Conservation (phyloP, 2,797 vertebrate species). For the Enteromius thamalakanensis region DNA sequence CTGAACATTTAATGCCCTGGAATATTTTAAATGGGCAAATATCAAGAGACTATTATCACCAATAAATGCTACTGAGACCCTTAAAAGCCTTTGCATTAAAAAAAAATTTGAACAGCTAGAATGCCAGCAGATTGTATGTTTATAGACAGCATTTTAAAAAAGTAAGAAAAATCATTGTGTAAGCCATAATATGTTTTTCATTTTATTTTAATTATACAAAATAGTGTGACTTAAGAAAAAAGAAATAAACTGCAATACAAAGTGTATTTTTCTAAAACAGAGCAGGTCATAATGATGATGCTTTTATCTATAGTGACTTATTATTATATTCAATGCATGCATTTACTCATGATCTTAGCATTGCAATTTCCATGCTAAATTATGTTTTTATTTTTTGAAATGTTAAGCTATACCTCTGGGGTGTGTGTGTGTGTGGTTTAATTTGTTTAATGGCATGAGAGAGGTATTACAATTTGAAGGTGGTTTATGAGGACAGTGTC, state of each 20-base stretch:
- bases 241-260: not conserved
- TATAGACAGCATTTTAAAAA: not conserved
- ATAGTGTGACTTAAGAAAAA: not conserved
- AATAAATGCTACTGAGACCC: slow-evolving; percentile 23
- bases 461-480: too few species aligned
- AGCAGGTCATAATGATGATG: not conserved
- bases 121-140: not conserved
- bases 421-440: not conserved
- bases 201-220: not conserved
- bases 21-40: slow-evolving; percentile 45
- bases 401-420: too few species aligned
- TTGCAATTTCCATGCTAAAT: not conserved
- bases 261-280: not conserved
- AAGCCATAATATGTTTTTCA: not conserved
- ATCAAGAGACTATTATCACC: slow-evolving; percentile 34
- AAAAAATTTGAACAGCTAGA: not conserved
- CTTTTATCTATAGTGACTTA: not conserved
- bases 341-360: not conserved
- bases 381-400: not conserved
- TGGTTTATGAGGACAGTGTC: too few species aligned
- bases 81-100: slow-evolving; percentile 24
- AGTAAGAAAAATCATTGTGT: not conserved
- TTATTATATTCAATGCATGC: not conserved
- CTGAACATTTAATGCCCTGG: slow-evolving; percentile 40
- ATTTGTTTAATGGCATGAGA: too few species aligned